Conservation (phyloP, 2,797 vertebrate species). For the Luscinia luscinia region DNA sequence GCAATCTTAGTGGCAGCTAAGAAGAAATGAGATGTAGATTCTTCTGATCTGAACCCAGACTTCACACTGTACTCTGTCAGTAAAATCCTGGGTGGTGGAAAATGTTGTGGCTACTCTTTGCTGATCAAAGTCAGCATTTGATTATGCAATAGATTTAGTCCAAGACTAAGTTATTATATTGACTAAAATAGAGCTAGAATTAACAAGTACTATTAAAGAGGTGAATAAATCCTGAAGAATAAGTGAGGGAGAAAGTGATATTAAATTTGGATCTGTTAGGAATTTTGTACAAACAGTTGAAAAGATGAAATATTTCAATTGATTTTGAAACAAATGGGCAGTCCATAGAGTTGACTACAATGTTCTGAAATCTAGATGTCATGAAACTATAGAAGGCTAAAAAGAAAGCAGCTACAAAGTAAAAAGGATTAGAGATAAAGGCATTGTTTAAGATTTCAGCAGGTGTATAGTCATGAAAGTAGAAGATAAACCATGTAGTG, state of each 20-base stretch:
- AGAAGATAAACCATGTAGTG: not conserved
- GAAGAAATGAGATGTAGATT: constrained; percentile 17
- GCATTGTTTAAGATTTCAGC: not conserved
- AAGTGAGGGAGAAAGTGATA: not conserved
- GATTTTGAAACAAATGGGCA: not conserved
- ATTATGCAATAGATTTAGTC: not conserved
- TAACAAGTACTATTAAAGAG: not conserved
- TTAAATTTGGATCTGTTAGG: not conserved
- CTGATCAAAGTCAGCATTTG: not conserved
- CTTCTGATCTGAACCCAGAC: constrained; percentile 24
- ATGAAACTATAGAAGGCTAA: not conserved
- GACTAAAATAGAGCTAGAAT: not conserved
- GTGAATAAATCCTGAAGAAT: not conserved
- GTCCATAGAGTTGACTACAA: too few relatives aligned
- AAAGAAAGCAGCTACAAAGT: not conserved
- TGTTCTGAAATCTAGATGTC: not conserved
- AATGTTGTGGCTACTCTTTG: not conserved
- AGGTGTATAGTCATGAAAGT: not conserved
- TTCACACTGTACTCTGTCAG: constrained; percentile 16
- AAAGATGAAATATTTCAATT: not conserved
- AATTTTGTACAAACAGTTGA: not conserved
- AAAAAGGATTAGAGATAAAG: not conserved
- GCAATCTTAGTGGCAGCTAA: constrained; percentile 11
- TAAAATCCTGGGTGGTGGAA: not conserved
- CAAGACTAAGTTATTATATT: not conserved